Evolutionary conservation across 2,888 invertebrate genomes (phyloP).

Genomic region (Caenorhabditis panamensis): DNA sequence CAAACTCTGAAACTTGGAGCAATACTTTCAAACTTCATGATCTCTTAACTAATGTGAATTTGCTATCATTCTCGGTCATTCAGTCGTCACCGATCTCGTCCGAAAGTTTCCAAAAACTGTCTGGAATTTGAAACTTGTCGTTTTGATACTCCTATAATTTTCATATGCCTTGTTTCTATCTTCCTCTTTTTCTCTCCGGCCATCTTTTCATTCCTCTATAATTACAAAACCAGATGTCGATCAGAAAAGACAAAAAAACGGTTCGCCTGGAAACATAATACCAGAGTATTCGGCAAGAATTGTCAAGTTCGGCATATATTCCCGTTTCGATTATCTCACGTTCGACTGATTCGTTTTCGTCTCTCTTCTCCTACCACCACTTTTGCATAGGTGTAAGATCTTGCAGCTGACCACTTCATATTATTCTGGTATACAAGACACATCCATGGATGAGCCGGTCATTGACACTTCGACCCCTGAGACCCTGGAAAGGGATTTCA

Average conservation of each 20-base stretch:
- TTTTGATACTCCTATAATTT: conserved; percentile 55
- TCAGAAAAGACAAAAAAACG: conserved; percentile 45
- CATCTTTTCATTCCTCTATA: conserved; percentile 38
- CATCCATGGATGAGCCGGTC: conserved; percentile 65
- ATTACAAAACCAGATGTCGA: conserved; percentile 60
- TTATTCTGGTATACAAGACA: neutral
- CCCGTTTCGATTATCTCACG: conserved; percentile 62
- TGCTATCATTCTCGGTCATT: neutral
- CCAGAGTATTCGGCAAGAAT: conserved; percentile 61
- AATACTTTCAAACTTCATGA: neutral
- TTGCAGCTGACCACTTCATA: conserved; percentile 36
- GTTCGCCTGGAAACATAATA: conserved; percentile 58
- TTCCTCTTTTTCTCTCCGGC: conserved; percentile 7
- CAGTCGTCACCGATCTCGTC: neutral
- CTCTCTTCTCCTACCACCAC: neutral
- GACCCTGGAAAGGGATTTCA: conserved; percentile 77
- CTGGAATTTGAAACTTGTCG: conserved; percentile 15
- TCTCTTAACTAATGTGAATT: no score
- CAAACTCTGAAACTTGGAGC: no score
- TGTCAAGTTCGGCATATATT: conserved; percentile 59
- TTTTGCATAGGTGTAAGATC: neutral
- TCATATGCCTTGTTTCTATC: conserved; percentile 41
- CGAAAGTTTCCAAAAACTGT: neutral
- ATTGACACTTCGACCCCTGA: conserved; percentile 79
- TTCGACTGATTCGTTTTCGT: conserved; percentile 56